A percentile compares a stretch with the other conserved stretches of the same genome.
Conservation (phyloP, 2,113 vertebrate genomes). For the Rana temporaria region DNA sequence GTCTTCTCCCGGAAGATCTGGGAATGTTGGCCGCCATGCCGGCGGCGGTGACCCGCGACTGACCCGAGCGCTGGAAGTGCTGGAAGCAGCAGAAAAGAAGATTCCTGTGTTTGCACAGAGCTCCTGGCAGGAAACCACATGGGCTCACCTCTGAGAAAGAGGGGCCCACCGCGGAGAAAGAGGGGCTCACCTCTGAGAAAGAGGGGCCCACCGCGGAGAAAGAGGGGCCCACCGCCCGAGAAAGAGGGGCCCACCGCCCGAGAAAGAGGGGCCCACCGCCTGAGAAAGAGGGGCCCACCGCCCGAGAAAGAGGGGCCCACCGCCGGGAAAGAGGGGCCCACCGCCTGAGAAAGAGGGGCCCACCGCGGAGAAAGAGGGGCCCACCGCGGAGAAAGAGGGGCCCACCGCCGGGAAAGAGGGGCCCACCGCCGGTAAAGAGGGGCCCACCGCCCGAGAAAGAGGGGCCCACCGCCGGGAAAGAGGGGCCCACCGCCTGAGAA, state of each 20-base stretch:
- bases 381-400: no score
- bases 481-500: conserved; percentile 10
- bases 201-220: no score
- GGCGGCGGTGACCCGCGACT: no score
- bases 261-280: conserved; percentile 8
- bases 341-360: conserved; percentile 14
- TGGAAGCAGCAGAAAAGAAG: no score
- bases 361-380: no score
- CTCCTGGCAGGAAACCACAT: neutral
- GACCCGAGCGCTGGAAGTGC: no score
- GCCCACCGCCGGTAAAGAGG: neutral
- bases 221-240: no score
- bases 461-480: neutral
- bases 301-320: conserved; percentile 8
- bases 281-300: conserved; percentile 17
- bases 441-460: conserved; percentile 13
- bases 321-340: conserved; percentile 2
- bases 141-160: conserved; percentile 28
- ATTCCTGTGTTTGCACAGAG: neutral
- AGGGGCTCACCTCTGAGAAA: no score
- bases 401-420: neutral
- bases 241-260: conserved; percentile 8
- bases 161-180: neutral
- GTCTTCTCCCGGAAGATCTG: no score
- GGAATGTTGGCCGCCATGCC: no score